These are phyloP conservation scores for Mantis religiosa DNA, from an alignment of 2,888 invertebrate species.

Conservation along the genomic window DNA sequence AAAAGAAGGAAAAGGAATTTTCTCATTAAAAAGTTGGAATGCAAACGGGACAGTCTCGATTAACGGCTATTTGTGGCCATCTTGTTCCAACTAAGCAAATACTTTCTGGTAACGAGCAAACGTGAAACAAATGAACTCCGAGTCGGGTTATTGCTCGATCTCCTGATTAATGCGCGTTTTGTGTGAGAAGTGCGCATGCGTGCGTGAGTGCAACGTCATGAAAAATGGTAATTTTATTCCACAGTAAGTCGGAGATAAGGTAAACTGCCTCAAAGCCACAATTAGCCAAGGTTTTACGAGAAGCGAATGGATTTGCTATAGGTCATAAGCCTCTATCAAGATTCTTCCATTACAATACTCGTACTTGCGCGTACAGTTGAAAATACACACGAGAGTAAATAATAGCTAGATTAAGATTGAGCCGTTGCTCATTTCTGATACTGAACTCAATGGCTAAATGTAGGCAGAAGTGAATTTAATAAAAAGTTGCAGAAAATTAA, in stretches of 20 bases:
- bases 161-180: not conserved
- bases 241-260: not conserved
- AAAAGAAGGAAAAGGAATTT: not conserved
- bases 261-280: not conserved
- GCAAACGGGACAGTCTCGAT: not conserved
- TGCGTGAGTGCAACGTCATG: not conserved
- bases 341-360: too few species aligned
- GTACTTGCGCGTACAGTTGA: too few species aligned
- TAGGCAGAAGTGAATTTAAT: too few species aligned
- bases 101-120: not conserved
- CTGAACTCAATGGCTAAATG: too few species aligned
- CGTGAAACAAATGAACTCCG: not conserved
- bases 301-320: not conserved
- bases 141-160: not conserved
- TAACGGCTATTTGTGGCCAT: not conserved
- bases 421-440: too few species aligned
- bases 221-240: not conserved
- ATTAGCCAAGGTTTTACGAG: not conserved
- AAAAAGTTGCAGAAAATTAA: too few species aligned
- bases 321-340: too few species aligned
- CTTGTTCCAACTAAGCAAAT: not conserved
- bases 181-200: not conserved
- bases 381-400: too few species aligned
- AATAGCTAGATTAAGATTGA: too few species aligned
- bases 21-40: not conserved